Conservation (phyloP, 2,113 vertebrate species). For the Lophura nycthemera region DNA sequence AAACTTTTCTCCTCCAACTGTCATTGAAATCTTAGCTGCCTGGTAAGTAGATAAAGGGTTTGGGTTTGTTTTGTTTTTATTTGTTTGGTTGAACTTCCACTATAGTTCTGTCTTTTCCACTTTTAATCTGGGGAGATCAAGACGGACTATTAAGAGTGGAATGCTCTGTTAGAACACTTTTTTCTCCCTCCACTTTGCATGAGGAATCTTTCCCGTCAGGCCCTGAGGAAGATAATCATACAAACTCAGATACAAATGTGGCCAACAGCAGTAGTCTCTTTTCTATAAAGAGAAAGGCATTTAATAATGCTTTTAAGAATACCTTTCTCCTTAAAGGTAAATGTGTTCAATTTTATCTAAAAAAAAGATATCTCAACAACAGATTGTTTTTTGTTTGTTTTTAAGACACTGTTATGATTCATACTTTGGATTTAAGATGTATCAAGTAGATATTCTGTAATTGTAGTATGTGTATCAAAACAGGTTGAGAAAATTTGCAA, state of each 20-base stretch:
- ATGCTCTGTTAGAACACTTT: neutral
- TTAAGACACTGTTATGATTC: neutral
- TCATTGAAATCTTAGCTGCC: neutral
- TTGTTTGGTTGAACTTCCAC: neutral
- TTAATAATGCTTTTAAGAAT: neutral
- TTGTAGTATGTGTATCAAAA: neutral
- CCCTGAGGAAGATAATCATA: neutral
- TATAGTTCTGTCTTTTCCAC: neutral
- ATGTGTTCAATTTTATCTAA: neutral
- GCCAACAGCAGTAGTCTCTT: neutral
- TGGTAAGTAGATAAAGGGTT: neutral
- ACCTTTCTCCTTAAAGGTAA: neutral
- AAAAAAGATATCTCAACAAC: neutral
- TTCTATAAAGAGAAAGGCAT: neutral
- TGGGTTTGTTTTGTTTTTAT: neutral
- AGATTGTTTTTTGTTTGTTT: neutral
- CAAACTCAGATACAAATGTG: neutral
- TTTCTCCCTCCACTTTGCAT: neutral
- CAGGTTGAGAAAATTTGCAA: neutral
- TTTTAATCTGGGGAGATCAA: neutral
- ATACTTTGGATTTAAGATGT: neutral
- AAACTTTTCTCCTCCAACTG: neutral
- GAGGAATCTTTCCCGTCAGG: neutral
- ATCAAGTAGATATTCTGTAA: neutral
- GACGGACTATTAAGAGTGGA: neutral